These are phyloP conservation scores for Odobenus rosmarus DNA, from an alignment of 2,113 vertebrate genomes.

Conservation along the genomic window DNA sequence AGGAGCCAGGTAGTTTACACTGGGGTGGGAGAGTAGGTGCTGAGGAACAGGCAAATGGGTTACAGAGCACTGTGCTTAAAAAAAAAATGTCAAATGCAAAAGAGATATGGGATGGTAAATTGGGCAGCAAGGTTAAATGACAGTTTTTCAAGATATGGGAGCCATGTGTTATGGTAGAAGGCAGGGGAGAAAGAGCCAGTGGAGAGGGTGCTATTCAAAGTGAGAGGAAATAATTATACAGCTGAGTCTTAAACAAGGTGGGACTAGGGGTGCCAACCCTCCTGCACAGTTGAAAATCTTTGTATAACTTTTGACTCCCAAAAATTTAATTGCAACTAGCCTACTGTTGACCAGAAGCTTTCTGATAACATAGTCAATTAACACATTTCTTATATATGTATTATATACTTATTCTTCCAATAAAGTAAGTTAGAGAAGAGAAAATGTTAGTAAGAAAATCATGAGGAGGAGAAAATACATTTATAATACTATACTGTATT, in stretches of 20 bases:
- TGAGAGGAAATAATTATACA: background rate
- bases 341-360: background rate
- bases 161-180: background rate
- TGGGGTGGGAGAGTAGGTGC: background rate
- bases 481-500: background rate
- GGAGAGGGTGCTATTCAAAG: background rate
- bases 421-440: background rate
- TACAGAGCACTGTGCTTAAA: background rate
- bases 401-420: background rate
- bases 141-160: slow-evolving; percentile 31
- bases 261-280: background rate
- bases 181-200: background rate
- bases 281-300: background rate
- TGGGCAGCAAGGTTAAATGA: background rate
- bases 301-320: background rate
- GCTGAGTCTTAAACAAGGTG: background rate
- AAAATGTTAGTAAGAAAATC: background rate
- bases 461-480: background rate
- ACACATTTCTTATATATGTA: background rate
- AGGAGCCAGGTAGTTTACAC: background rate
- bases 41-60: background rate
- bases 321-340: background rate
- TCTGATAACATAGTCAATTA: background rate
- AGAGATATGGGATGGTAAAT: background rate
- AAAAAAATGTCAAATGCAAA: background rate